Evolutionary conservation across 2,888 invertebrate genomes (phyloP).

Genomic region (Cabera pusaria): DNA sequence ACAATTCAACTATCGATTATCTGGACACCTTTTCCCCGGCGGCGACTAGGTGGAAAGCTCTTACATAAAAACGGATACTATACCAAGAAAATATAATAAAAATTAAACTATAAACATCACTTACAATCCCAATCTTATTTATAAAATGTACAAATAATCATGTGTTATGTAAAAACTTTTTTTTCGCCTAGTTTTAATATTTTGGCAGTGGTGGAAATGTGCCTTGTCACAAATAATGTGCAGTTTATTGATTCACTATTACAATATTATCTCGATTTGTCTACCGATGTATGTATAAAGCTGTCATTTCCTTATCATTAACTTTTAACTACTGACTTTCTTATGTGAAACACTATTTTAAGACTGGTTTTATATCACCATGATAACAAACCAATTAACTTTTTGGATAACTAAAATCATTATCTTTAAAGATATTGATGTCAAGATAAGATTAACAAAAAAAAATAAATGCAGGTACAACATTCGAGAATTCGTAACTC

Average conservation of each 20-base stretch:
- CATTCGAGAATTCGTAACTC: conserved; percentile 82
- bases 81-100: conserved; percentile 71
- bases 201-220: conserved; percentile 83
- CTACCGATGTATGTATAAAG: conserved; percentile 74
- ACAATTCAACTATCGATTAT: conserved; percentile 38
- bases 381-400: conserved; percentile 64
- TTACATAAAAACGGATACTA: conserved; percentile 69
- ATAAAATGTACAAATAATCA: conserved; percentile 75
- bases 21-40: conserved; percentile 38
- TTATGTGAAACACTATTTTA: conserved; percentile 70
- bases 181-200: conserved; percentile 61
- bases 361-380: conserved; percentile 60
- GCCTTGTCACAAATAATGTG: conserved; percentile 78
- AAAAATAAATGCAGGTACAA: conserved; percentile 84
- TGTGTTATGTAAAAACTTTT: conserved; percentile 51
- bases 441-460: conserved; percentile 77
- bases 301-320: conserved; percentile 74
- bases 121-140: conserved; percentile 76
- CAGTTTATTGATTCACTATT: conserved; percentile 49
- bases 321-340: conserved; percentile 77
- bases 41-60: conserved; percentile 59
- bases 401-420: conserved; percentile 69
- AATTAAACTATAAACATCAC: conserved; percentile 79
- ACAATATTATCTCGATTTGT: conserved; percentile 55
- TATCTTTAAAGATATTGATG: conserved; percentile 75